These are phyloP conservation scores for Mimumesa dahlbomi DNA, from an alignment of 2,888 invertebrate species.

Conservation along the genomic window DNA sequence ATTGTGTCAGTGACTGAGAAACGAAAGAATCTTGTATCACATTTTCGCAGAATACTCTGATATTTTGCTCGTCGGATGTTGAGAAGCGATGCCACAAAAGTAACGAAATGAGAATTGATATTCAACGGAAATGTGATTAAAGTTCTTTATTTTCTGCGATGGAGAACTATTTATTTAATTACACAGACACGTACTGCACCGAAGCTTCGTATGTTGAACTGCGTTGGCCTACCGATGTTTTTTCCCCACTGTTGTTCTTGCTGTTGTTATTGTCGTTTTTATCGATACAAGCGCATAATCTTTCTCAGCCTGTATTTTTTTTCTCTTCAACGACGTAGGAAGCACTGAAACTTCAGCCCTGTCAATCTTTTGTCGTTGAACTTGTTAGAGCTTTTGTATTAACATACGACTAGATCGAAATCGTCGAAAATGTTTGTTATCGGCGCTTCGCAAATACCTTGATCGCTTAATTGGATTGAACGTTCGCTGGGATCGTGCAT, in stretches of 20 bases:
- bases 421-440: background rate
- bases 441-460: conserved; percentile 13
- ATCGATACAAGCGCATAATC: conserved; percentile 35
- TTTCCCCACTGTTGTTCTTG: conserved; percentile 22
- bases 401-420: background rate
- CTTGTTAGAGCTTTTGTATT: background rate
- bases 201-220: conserved; percentile 41
- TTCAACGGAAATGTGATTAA: conserved; percentile 28
- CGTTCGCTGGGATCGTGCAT: conserved; percentile 17
- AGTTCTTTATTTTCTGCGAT: conserved; percentile 22
- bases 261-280: conserved; percentile 38
- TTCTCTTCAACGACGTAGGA: conserved; percentile 16
- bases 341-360: conserved; percentile 18
- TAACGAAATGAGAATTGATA: background rate
- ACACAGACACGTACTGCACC: no score
- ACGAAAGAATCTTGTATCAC: conserved; percentile 39
- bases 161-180: conserved; percentile 2
- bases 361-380: background rate
- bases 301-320: conserved; percentile 21
- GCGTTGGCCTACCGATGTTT: conserved; percentile 7
- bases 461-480: conserved; percentile 19
- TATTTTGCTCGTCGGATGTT: background rate
- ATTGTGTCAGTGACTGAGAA: background rate
- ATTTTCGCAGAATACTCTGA: background rate
- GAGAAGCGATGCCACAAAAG: background rate